phyloP scores from a whole-genome alignment of 2,113 vertebrate species.

The Alligator sinensis region DNA sequence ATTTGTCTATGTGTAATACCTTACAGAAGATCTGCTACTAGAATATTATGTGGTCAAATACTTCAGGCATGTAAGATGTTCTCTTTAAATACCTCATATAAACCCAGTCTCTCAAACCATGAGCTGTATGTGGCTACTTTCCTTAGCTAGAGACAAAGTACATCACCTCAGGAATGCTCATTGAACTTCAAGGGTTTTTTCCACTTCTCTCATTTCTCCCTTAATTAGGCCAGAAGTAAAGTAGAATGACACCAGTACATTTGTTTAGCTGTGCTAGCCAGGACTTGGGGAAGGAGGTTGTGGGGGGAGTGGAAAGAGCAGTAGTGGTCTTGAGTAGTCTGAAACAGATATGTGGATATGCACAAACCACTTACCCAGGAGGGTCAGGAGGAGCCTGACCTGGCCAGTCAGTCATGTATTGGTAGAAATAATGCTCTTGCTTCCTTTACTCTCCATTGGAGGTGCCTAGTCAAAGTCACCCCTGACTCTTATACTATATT shows the following conservation, averaged over 20 bases:
- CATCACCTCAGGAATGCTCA: not conserved
- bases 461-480: not conserved
- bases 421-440: not conserved
- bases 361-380: not conserved
- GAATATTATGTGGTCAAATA: not conserved
- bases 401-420: accelerated
- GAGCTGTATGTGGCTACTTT: accelerated
- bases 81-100: not conserved
- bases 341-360: not conserved
- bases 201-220: not conserved
- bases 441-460: not conserved
- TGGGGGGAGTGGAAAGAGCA: not conserved
- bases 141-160: not conserved
- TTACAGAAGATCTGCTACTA: not conserved
- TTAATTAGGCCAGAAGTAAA: not conserved
- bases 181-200: not conserved
- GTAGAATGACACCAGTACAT: not conserved
- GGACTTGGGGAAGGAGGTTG: accelerated
- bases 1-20: not conserved
- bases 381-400: no score
- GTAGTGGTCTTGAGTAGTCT: not conserved
- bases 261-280: not conserved
- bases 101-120: not conserved
- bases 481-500: not conserved
- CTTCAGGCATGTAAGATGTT: not conserved